phyloP scores from a whole-genome alignment of 1,140 invertebrate genomes.

The Microplitis demolitor region DNA sequence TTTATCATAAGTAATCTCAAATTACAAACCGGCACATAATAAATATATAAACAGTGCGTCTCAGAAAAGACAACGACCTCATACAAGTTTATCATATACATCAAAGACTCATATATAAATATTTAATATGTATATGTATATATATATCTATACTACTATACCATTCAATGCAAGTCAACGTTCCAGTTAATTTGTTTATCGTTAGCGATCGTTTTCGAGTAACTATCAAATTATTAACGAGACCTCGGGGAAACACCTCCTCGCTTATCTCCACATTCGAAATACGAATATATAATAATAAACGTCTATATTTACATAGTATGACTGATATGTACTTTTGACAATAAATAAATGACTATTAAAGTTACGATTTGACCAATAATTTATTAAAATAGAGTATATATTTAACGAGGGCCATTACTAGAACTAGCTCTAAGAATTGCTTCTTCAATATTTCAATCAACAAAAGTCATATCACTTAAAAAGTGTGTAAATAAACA shows the following conservation, averaged over 20 bases:
- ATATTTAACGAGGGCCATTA: not conserved
- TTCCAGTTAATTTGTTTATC: constrained; percentile 1
- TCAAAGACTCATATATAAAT: not conserved
- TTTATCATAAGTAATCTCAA: not conserved
- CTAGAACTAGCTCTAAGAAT: constrained; percentile 16
- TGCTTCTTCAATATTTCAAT: constrained; percentile 10
- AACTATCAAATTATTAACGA: constrained; percentile 8
- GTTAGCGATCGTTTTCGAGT: not conserved
- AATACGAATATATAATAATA: not conserved
- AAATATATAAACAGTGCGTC: not conserved
- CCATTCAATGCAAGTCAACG: not conserved
- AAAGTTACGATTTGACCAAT: not conserved
- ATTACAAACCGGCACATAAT: constrained; percentile 5
- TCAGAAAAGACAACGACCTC: constrained; percentile 13
- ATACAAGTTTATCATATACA: not conserved
- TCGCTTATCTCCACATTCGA: constrained; percentile 2
- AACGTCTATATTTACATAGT: not conserved
- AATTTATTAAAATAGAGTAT: too few relatives aligned
- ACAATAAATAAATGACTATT: not conserved
- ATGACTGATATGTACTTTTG: not conserved
- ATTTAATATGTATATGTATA: not conserved
- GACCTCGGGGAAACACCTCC: constrained; percentile 10
- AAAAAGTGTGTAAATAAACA: constrained; percentile 23
- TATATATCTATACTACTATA: not conserved
- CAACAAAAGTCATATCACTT: constrained; percentile 11